Evolutionary conservation across 2,888 invertebrate species (phyloP), one percentile per base, ranked within the genome.

Genomic region (Drosophila robusta): DNA sequence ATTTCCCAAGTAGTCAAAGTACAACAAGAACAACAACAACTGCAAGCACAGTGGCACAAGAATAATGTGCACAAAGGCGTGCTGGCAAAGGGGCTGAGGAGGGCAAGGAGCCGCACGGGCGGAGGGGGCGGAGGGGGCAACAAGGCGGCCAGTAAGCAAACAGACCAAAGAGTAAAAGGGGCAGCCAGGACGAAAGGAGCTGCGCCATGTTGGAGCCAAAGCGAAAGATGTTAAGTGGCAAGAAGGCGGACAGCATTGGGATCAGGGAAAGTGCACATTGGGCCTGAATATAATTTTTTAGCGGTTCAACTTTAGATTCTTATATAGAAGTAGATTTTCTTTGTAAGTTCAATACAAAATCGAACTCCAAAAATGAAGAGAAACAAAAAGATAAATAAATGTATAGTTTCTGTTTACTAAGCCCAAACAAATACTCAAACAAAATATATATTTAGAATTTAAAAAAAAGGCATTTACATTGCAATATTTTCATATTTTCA

Each of bases 21-120:
- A 52, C 58, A 63, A 44, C 39, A 41, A 63, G 60, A 68, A 61
- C 54, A 63, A 44, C 39, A 41, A 63, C 62, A 68, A 61, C 54
- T 75, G 58, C 52, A 38, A 61, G 76, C 66, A 77, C 75, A 71
- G 75, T 75, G 71, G 68, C 60, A 62, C 49, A 70, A 70, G 72
- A 84, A 75, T 75, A 72, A 75, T 83, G 78, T 52, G 75, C 85
- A 79, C 70, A 70, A 62, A 74, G 69, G 54, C 61, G 58, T 54
- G 41, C 54, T 66, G 45, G 41, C 38, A 38, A 24, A 12, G 18
- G 26, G 34, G 42, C 41, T 26, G 29, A 24, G 14, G 18, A 26
- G 34, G 16, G 34, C 9, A 18, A 14, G 9, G 14, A 11, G 24
- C 5, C 5, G 2, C n/a, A 34, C 39, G 24, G 32, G n/a, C 4